Evolutionary conservation across 2,797 vertebrate genomes (phyloP), one percentile per base, ranked within the genome.

Genomic region (Netta rufina): DNA sequence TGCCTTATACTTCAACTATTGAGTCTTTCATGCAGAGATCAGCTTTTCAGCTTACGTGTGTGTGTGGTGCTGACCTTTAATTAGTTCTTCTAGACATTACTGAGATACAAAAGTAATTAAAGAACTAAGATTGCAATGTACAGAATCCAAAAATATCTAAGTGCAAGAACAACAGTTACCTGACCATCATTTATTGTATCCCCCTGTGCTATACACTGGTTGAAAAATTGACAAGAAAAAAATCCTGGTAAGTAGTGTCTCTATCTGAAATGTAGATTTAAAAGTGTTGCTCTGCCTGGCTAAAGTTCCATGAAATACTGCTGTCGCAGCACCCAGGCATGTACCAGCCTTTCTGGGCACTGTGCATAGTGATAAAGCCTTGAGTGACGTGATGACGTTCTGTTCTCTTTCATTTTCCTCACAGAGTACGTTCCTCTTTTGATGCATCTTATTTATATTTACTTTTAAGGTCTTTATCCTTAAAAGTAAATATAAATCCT

Each of bases 311-410:
- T 76, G 20, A 73, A 66, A 30, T 33, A 32, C 38, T 58, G 41
- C 47, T 66, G 0, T 15, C 17, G 38, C 1, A 4, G 20, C 28
- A 8, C 27, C 20, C 32, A 73, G 45, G 33, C 45, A 8, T 32
- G 18, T 36, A 36, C 11, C 36, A 66, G 24, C 47, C 38, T 91
- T 93, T 47, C 33, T 60, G 47, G 28, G 38, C 20, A 12, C 57
- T 33, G 22, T 33, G 32, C 5, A 1, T 2, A 0, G 27, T 71
- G 27, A 11, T 58, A 3, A 77, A 62, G 25, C 80, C 28, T 71
- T 65, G 53, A 74, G 19, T 66, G 73, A 41, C 0, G 0, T 0
- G 2, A 2, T 30, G 39, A n/a, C 3, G 0, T 51, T 47, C 21
- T 25, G 4, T 77, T 69, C 45, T 45, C 45, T 74, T 65, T 79